Conservation (phyloP, 2,888 invertebrate genomes). For the Luperina nickerlii region DNA sequence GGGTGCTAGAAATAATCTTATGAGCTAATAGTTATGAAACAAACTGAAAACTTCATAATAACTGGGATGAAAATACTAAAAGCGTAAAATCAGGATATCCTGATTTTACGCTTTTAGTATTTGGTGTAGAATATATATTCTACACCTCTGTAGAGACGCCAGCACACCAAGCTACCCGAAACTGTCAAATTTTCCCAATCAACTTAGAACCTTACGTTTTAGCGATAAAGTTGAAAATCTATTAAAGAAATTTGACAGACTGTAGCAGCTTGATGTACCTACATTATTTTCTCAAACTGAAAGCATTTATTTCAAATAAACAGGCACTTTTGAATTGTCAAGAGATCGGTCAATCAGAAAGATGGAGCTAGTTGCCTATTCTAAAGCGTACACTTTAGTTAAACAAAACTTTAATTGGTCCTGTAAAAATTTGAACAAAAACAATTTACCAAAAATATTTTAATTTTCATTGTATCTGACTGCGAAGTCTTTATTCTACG, state of each 20-base stretch:
- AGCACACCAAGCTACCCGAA: too few relatives aligned
- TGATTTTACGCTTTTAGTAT: too few relatives aligned
- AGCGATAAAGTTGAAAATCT: too few relatives aligned
- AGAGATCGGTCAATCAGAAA: neutral
- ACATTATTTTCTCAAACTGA: too few relatives aligned
- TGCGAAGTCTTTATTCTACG: conserved; percentile 43
- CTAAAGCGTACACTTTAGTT: neutral
- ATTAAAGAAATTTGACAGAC: too few relatives aligned
- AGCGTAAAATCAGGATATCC: too few relatives aligned
- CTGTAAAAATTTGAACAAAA: neutral
- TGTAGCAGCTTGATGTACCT: too few relatives aligned
- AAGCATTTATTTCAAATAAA: neutral
- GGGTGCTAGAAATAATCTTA: neutral
- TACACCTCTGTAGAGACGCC: too few relatives aligned
- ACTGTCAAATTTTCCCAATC: too few relatives aligned
- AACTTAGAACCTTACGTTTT: too few relatives aligned
- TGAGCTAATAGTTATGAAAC: neutral
- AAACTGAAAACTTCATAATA: conserved; percentile 5
- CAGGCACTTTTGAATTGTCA: neutral
- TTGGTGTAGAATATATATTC: too few relatives aligned
- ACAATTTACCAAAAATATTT: conserved; percentile 26
- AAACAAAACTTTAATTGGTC: neutral
- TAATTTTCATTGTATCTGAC: conserved; percentile 44
- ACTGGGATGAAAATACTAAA: too few relatives aligned
- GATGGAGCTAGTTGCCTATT: neutral